Conservation (phyloP, 53 echinoderm and acorn worm genomes). For the Antedon mediterranea region DNA sequence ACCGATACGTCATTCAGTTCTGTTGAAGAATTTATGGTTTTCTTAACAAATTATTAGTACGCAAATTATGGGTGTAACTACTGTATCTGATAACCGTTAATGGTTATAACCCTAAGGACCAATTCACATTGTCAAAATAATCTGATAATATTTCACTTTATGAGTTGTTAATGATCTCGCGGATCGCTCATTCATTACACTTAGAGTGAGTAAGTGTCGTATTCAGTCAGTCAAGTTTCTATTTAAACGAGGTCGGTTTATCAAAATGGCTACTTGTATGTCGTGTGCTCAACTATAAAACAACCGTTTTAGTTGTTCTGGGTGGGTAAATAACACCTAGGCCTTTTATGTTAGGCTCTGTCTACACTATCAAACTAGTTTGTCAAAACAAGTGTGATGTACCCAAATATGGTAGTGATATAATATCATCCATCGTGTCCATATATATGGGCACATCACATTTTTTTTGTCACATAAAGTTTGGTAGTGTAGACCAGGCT, state of each 20-base stretch:
- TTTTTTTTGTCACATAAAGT: no score
- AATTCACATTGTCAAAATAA: background rate
- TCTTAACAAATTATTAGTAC: background rate
- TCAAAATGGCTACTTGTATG: no score
- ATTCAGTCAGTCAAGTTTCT: background rate
- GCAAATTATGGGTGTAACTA: background rate
- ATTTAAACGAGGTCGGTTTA: background rate
- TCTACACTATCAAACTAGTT: no score
- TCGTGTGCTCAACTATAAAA: no score
- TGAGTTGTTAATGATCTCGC: background rate
- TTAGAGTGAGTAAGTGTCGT: background rate
- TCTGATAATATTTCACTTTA: background rate
- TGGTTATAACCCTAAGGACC: background rate
- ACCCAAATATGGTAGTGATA: no score
- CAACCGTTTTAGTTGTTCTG: no score
- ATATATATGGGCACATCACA: no score
- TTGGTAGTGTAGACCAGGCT: no score
- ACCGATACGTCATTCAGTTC: background rate
- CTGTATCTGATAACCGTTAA: background rate
- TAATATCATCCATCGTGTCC: no score
- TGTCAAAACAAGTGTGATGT: no score
- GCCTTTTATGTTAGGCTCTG: no score
- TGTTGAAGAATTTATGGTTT: background rate
- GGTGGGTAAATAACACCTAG: no score
- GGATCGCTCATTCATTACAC: background rate